Base-by-base conservation (phyloP, 1,140 invertebrate genomes). In the Diprion similis region DNA sequence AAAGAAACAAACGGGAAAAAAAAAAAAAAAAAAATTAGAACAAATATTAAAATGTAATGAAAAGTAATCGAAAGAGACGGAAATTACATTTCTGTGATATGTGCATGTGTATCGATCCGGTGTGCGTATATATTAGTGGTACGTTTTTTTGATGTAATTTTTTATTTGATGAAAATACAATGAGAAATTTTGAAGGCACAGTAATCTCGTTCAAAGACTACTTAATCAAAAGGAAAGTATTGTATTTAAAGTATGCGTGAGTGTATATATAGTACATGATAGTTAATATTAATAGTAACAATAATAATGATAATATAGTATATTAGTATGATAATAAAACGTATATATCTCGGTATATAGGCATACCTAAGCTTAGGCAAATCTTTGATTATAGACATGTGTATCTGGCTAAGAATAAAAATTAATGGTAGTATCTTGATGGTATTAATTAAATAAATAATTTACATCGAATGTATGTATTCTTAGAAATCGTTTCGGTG, bases 141-240 rank as follows among this genome's bases (percentile, higher is more conserved):
- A 37, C 24, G 24, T 37, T 37, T 37, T 37, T 37, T 37, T 37
- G 1, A 37, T 37, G 2, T 37, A 3, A 37, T 59, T 17, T 59
- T 17, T 13, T 59, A 59, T 59, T 59, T 59, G 51, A 59, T n/a
- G n/a, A 59, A 11, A 59, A 59, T 4, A 59, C 7, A 59, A 59
- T n/a, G n/a, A 59, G 51, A 59, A 59, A 59, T 37, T 37, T 37
- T 37, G 24, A 3, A 37, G 24, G 24, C 24, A 37, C 24, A 37
- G 24, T 37, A 37, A 37, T 64, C 17, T 68, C 19, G 66, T 15
- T 68, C 66, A 68, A 68, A 68, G 66, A 68, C 66, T 68, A 68
- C 66, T 68, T 68, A 68, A 68, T 68, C 66, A 68, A 68, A 68
- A 68, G 37, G 19, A 68, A 19, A 19, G 66, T 18, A 68, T 68